phyloP scores from a whole-genome alignment of 92 coral and sea anemone species.

The Paramuricea clavata region DNA sequence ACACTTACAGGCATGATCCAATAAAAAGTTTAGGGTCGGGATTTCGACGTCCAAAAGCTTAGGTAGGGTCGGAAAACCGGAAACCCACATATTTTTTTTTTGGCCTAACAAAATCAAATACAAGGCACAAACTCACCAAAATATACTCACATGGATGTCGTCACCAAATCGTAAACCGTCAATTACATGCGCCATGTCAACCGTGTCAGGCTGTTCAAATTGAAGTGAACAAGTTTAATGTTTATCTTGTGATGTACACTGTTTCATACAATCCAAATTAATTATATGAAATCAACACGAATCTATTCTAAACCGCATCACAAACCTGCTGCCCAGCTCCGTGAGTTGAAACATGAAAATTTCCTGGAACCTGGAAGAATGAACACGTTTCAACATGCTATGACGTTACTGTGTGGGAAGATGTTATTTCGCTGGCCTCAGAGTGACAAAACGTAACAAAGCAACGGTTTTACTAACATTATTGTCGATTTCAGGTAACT shows the following conservation, averaged over 20 bases:
- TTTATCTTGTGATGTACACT: not conserved
- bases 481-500: too few relatives aligned
- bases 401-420: too few relatives aligned
- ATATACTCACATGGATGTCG: conserved; percentile 75
- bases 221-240: not conserved
- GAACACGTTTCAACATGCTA: too few relatives aligned
- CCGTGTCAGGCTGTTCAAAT: conserved; percentile 80
- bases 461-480: too few relatives aligned
- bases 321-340: conserved; percentile 96
- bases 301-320: not conserved
- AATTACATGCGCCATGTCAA: conserved; percentile 87
- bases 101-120: not conserved
- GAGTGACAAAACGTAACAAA: too few relatives aligned
- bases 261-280: not conserved
- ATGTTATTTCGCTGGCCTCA: too few relatives aligned
- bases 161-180: conserved; percentile 93
- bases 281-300: not conserved
- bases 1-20: too few relatives aligned
- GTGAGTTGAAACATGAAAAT: conserved; percentile 96
- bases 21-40: too few relatives aligned
- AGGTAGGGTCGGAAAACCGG: too few relatives aligned
- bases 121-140: not conserved
- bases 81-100: not conserved
- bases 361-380: conserved; percentile 89
- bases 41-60: too few relatives aligned